Base-by-base conservation (phyloP, 2,113 vertebrate species). In the Dicentrarchus labrax region DNA sequence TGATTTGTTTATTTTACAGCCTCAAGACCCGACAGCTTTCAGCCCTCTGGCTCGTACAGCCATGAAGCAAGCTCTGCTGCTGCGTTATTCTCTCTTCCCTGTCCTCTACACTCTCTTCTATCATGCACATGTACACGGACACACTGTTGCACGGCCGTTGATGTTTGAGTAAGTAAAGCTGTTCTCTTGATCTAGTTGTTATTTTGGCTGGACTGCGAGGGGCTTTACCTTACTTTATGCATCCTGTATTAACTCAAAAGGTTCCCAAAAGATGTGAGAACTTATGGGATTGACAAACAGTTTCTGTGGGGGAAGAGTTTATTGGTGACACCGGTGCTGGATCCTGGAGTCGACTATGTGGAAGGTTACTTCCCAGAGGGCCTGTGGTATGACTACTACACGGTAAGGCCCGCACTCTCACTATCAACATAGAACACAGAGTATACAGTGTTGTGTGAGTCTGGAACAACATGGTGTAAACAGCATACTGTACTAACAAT, bases 31-130 rank as follows among this genome's bases (percentile, higher is more conserved):
- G 0, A 93, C 94, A 0, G 96, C 12, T 2, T 98, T 97, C 92
- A 96, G 95, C 84, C 91, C 96, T 0, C 70, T 86, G 0, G 96
- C 95, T 0, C 94, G 95, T 0, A 92, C 88, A 0, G 96, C 96
- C 80, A 97, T 97, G 96, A 97, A 95, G 72, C 83, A 95, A 0
- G 96, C 93, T 9, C 94, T 98, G 72, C 94, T 97, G 67, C 94
- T 96, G 21, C 96, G 97, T 22, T 97, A 97, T 17, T 94, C 96
- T n/a, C 95, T 98, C 75, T 95, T 96, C 89, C 97, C 97, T 0
- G 84, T 96, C 59, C 96, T 97, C 80, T 97, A 98, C 94, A 97
- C 97, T 0, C 97, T 98, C 54, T 98, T 98, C 84, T 96, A 98
- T 83, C 96, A 76, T 1, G 96, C 97, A 5, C 96, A 98, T 17